phyloP scores from a whole-genome alignment of 2,797 vertebrate genomes.

The Fistularia commersonii region DNA sequence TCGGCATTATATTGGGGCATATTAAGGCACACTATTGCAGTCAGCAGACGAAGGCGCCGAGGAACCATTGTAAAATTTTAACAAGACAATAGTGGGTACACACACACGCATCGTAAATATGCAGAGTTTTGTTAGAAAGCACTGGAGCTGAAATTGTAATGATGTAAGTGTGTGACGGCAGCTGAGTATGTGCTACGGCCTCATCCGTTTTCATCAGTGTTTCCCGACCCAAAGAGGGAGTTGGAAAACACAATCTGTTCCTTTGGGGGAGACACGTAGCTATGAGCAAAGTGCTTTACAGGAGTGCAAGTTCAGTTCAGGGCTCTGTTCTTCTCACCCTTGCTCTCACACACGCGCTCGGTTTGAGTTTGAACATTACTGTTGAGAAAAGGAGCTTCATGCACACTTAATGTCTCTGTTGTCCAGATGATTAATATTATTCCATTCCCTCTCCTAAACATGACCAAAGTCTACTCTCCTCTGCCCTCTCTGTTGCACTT shows the following conservation, averaged over 20 bases:
- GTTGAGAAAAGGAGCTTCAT: constrained; percentile 71
- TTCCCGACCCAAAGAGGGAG: constrained; percentile 55
- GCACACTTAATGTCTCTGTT: constrained; percentile 76
- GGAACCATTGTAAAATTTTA: constrained; percentile 56
- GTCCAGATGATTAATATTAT: constrained; percentile 77
- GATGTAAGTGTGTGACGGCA: constrained; percentile 28
- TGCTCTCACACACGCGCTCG: constrained; percentile 11
- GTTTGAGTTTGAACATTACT: constrained; percentile 54
- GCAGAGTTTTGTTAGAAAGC: constrained; percentile 60
- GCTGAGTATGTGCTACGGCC: constrained; percentile 40
- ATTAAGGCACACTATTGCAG: constrained; percentile 55
- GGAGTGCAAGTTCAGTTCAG: constrained; percentile 39
- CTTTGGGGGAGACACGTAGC: constrained; percentile 36
- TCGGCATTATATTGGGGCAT: constrained; percentile 41
- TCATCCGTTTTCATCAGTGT: constrained; percentile 65
- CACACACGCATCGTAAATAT: constrained; percentile 53
- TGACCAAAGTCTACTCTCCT: constrained; percentile 66
- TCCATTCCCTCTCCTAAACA: constrained; percentile 65
- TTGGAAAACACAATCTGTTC: constrained; percentile 52
- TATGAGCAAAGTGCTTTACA: constrained; percentile 58
- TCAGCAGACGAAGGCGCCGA: constrained; percentile 25
- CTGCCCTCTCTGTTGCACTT: constrained; percentile 53
- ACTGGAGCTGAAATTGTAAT: constrained; percentile 58
- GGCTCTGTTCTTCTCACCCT: constrained; percentile 30
- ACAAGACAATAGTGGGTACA: constrained; percentile 58